A percentile compares a stretch with the other conserved stretches of the same genome.
These are phyloP conservation scores for Cnemophilus loriae DNA, from an alignment of 2,113 vertebrate species.

Conservation along the genomic window DNA sequence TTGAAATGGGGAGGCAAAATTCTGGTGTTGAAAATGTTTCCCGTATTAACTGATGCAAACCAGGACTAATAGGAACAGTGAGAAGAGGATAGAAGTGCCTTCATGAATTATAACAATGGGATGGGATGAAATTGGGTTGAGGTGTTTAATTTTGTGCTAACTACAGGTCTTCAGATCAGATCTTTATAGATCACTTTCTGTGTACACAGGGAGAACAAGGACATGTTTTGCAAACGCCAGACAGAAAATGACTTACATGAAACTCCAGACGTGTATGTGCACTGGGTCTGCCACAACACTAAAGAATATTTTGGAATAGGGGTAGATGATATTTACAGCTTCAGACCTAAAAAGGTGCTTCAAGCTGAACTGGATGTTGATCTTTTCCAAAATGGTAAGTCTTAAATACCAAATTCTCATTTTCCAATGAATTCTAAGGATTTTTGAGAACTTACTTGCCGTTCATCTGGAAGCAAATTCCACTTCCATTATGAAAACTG, in stretches of 20 bases:
- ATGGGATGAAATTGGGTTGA: neutral
- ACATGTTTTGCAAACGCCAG: constrained; percentile 34
- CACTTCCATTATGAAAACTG: neutral
- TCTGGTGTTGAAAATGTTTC: neutral
- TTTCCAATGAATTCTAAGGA: neutral
- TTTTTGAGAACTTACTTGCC: neutral
- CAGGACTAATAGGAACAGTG: neutral
- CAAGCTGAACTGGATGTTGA: constrained; percentile 4
- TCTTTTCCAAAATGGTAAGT: constrained; percentile 69
- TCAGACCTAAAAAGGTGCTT: constrained; percentile 52
- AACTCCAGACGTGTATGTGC: neutral
- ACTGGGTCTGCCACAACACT: constrained; percentile 28
- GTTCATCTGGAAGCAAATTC: neutral
- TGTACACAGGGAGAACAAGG: neutral
- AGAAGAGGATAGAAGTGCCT: neutral
- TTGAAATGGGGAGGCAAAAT: neutral
- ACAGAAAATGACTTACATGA: neutral
- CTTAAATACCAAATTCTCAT: neutral
- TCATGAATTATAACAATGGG: neutral
- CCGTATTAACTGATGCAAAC: neutral
- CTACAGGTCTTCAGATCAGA: neutral
- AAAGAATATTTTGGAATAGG: neutral
- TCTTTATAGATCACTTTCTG: neutral
- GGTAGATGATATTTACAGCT: neutral
- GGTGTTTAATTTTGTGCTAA: neutral